Evolutionary conservation across 1,140 invertebrate species (phyloP), one percentile per base, ranked within the genome.

Genomic region (Magallana ariakensis): DNA sequence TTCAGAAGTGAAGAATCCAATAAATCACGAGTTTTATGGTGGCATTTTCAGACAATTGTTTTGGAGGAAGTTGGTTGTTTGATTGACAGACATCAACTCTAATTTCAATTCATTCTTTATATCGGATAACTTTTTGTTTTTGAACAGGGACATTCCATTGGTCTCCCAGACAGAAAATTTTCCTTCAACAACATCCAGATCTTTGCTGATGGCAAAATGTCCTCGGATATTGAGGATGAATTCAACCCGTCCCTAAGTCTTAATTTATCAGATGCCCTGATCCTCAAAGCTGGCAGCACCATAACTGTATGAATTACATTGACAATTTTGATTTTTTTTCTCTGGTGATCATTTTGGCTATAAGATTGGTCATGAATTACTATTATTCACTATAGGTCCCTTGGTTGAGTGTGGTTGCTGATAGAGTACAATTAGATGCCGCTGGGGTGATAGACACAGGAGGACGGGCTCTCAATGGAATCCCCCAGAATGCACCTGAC

Each of bases 271-370:
- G 85, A 89, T 54, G 57, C 80, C 2, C 66, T 93, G 9, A 57
- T 91, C 56, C 84, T 93, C 15, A 90, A 93, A 87, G 90, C 92
- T 85, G 92, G 92, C n/a, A 89, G 90, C 19, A 87, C 53, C 80
- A 92, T 93, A 53, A 70, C 84, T 88, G 92, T 93, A 88, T 83
- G 83, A n/a, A 19, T 46, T 46, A 46, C 5, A 46, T 46, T 81
- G 7, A 5, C 2, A 15, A 62, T 5, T 7, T 46, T 46, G 33
- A 46, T 2, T 46, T 46, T 46, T 46, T 46, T 46, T 46, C n/a
- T 1, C 33, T 5, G 4, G 2, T 16, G 15, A 19, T 62, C 8
- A 7, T 62, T n/a, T 19, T 62, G 15, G 15, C 2, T 62, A 62
- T 62, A n/a, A n/a, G n/a, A n/a, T n/a, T n/a, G n/a, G n/a, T n/a